phyloP scores from a whole-genome alignment of 2,113 vertebrate species.

The Anser brachyrhynchus region DNA sequence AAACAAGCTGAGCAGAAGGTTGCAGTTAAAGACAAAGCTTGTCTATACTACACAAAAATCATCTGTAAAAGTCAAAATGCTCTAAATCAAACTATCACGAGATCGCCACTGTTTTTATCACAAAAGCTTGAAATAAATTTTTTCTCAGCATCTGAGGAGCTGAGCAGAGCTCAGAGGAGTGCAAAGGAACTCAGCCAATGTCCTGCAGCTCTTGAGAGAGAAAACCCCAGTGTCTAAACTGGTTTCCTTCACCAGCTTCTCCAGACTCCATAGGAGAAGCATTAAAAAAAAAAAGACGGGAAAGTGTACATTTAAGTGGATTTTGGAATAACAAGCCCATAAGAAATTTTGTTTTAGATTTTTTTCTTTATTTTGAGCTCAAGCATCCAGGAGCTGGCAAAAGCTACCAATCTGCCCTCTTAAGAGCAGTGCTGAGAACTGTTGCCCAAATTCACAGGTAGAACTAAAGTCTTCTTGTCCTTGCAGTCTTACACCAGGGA shows the following conservation, averaged over 20 bases:
- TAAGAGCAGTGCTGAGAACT: background rate
- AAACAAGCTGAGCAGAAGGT: background rate
- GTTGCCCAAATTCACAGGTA: background rate
- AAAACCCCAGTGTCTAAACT: background rate
- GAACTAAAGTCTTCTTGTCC: background rate
- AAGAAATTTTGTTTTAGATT: background rate
- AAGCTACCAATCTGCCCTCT: background rate
- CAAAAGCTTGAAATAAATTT: background rate
- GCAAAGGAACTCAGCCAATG: background rate
- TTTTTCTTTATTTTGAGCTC: background rate
- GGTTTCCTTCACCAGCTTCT: background rate
- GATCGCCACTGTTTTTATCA: background rate
- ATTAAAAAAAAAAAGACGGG: background rate
- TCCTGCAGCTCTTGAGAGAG: background rate
- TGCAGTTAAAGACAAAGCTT: background rate
- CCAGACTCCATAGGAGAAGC: background rate
- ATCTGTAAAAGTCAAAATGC: background rate
- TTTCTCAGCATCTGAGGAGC: background rate
- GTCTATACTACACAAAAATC: background rate
- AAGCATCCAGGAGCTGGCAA: background rate
- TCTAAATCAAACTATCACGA: background rate
- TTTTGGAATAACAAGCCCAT: background rate
- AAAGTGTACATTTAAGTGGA: background rate
- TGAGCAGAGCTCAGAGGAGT: background rate
- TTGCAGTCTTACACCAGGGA: background rate